Evolutionary conservation across 2,888 invertebrate species (phyloP).

Genomic region (Ormia ochracea): DNA sequence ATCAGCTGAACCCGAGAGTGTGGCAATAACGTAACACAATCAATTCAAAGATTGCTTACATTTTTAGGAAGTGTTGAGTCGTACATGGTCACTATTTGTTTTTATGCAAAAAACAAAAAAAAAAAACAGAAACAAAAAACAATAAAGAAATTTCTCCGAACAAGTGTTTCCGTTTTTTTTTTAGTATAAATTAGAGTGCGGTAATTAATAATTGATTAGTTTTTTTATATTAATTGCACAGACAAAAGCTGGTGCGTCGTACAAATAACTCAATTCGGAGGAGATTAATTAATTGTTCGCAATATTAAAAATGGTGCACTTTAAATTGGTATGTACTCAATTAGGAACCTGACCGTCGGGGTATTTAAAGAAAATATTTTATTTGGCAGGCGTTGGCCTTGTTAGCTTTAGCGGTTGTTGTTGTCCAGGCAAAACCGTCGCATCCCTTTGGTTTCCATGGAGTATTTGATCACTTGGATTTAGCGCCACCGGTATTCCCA

Average conservation of each 20-base stretch:
- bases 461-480: slow-evolving; percentile 67
- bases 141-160: neutral
- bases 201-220: slow-evolving; percentile 68
- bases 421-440: slow-evolving; percentile 67
- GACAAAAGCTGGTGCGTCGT: slow-evolving; percentile 51
- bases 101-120: too few species aligned
- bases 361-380: neutral
- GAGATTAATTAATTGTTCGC: slow-evolving; percentile 33
- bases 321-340: slow-evolving; percentile 66
- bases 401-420: slow-evolving; percentile 56
- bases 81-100: neutral
- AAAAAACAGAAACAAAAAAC: too few species aligned
- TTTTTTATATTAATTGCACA: slow-evolving; percentile 56
- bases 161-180: too few species aligned
- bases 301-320: slow-evolving; percentile 67
- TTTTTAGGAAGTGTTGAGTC: slow-evolving; percentile 25
- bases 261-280: slow-evolving; percentile 31
- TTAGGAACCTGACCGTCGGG: neutral
- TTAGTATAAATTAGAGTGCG: slow-evolving; percentile 70
- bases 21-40: neutral
- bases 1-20: slow-evolving; percentile 8
- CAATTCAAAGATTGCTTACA: slow-evolving; percentile 15
- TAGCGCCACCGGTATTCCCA: slow-evolving; percentile 65
- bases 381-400: slow-evolving; percentile 60
- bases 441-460: slow-evolving; percentile 66